Conservation (phyloP, 2,797 vertebrate genomes). For the Gallinago stenura region DNA sequence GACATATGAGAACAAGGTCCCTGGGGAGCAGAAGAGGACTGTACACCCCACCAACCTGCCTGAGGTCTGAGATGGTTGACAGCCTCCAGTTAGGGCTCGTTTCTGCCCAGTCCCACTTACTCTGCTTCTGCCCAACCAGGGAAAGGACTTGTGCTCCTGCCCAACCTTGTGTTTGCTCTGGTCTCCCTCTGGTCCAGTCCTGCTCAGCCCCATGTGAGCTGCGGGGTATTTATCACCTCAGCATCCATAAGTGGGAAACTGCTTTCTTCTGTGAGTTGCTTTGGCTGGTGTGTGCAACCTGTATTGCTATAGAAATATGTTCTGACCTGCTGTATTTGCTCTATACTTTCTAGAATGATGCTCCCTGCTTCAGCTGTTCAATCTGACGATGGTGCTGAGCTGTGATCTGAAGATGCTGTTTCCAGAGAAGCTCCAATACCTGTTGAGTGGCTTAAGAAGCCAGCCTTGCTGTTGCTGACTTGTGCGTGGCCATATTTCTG, state of each 20-base stretch:
- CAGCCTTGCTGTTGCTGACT: background rate
- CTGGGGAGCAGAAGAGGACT: background rate
- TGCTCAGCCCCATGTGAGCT: background rate
- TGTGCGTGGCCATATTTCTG: background rate
- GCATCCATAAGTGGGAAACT: background rate
- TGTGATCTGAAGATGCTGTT: background rate
- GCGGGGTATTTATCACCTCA: background rate
- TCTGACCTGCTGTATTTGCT: background rate
- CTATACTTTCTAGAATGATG: background rate
- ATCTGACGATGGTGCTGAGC: background rate
- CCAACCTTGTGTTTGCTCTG: background rate
- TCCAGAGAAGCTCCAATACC: background rate
- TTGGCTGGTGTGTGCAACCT: background rate
- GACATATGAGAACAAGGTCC: background rate
- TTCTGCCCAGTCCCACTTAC: background rate
- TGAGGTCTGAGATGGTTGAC: background rate
- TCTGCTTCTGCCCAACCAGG: background rate
- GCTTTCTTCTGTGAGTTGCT: background rate
- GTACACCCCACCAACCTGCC: background rate
- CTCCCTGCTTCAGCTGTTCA: background rate
- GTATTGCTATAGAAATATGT: background rate
- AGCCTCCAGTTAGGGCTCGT: background rate
- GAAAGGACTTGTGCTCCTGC: background rate
- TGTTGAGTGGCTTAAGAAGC: background rate
- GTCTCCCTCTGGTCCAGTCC: background rate